These are phyloP conservation scores for Spisula subtruncata DNA, from an alignment of 2,888 invertebrate species.

Conservation along the genomic window DNA sequence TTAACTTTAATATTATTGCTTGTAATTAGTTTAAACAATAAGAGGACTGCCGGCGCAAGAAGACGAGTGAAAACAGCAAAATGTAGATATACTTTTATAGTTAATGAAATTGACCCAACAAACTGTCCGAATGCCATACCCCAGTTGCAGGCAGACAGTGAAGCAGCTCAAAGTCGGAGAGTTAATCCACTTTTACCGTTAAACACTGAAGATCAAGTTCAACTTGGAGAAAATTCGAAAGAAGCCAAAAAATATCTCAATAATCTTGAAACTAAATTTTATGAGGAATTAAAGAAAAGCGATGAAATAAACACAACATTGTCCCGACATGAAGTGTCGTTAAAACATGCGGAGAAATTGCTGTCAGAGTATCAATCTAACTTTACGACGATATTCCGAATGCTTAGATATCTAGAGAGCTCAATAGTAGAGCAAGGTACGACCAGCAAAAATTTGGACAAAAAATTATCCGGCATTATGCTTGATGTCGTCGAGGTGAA, in stretches of 20 bases:
- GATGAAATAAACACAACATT: slow-evolving; percentile 81
- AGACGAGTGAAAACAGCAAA: slow-evolving; percentile 59
- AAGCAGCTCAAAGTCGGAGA: slow-evolving; percentile 42
- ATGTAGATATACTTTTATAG: slow-evolving; percentile 81
- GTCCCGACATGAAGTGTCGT: slow-evolving; percentile 76
- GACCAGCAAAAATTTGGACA: slow-evolving; percentile 81
- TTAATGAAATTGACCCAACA: slow-evolving; percentile 81
- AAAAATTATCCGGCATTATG: slow-evolving; percentile 85
- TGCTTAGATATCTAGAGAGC: slow-evolving; percentile 80
- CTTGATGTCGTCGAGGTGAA: slow-evolving; percentile 86
- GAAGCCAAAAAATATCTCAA: slow-evolving; percentile 66
- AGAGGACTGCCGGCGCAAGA: slow-evolving; percentile 23
- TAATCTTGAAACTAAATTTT: slow-evolving; percentile 73
- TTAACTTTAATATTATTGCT: background rate
- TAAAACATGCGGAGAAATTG: slow-evolving; percentile 76
- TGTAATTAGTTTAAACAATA: background rate
- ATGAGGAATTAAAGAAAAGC: slow-evolving; percentile 78
- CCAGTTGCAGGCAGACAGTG: slow-evolving; percentile 69
- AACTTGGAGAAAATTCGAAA: slow-evolving; percentile 25
- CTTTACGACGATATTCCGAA: slow-evolving; percentile 78
- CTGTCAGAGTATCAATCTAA: slow-evolving; percentile 77
- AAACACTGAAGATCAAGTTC: background rate
- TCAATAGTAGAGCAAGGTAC: slow-evolving; percentile 77
- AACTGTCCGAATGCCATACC: slow-evolving; percentile 76
- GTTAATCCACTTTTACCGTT: slow-evolving; percentile 36